Conservation (phyloP, 2,888 invertebrate genomes). For the Aphidoletes aphidimyza region DNA sequence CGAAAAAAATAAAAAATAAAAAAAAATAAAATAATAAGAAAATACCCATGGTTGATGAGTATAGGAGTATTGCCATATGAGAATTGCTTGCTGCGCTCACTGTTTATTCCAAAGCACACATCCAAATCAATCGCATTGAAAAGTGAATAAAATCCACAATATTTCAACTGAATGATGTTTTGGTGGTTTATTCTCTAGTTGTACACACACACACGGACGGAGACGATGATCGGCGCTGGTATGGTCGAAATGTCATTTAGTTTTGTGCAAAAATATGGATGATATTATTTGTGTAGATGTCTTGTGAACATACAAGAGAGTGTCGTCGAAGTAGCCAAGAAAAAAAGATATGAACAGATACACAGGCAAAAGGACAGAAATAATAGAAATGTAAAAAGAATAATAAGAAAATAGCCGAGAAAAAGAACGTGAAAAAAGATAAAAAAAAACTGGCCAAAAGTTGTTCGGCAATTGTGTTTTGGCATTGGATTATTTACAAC, state of each 20-base stretch:
- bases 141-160: not conserved
- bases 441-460: not conserved
- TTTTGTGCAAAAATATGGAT: slow-evolving; percentile 34
- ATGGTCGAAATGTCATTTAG: slow-evolving; percentile 22
- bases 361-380: too few species aligned
- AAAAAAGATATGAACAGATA: not conserved
- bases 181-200: not conserved
- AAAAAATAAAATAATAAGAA: slow-evolving; percentile 6
- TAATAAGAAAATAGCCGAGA: not conserved
- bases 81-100: not conserved
- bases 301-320: slow-evolving; percentile 36
- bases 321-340: slow-evolving; percentile 32
- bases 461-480: not conserved
- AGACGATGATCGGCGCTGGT: not conserved
- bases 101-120: not conserved
- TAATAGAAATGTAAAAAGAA: not conserved
- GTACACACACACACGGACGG: not conserved
- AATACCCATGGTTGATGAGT: not conserved
- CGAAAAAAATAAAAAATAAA: too few species aligned
- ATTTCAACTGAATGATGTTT: slow-evolving; percentile 11
- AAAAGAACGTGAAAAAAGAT: not conserved
- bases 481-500: too few species aligned
- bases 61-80: slow-evolving; percentile 28
- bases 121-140: not conserved
- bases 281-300: slow-evolving; percentile 35